Base-by-base conservation (phyloP, 2,113 vertebrate species). In the Pachypanchax playfairii region DNA sequence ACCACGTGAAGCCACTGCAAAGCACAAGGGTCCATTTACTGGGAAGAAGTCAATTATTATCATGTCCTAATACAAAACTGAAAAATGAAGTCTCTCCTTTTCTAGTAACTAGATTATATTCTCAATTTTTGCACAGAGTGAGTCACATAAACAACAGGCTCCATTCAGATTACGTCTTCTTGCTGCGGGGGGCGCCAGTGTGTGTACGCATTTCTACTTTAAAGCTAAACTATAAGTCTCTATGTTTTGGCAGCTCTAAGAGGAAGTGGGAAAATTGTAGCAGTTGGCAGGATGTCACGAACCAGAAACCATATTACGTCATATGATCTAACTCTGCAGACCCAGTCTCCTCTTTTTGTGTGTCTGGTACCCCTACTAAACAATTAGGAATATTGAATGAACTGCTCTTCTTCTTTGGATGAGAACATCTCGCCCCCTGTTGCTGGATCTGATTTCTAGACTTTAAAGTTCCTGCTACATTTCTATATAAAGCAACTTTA, bases 201-300 rank as follows among this genome's bases (percentile, higher is more conserved):
- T 22, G 51, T 50, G 0, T 1, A 29, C 31, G 14, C 14, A 56
- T 35, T 44, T 60, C 41, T 55, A 56, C 70, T 70, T 63, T 50
- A 5, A 54, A 75, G 61, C 39, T 58, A 17, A 52, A 70, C 38
- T 52, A 14, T 38, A 44, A 57, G 44, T 53, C 50, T 70, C 71
- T 58, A 56, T 15, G 13, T 82, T 68, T 68, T 83, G 79, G 75
- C 77, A 75, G 67, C 60, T 55, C 55, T 10, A 24, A 63, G 52
- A 77, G 75, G 80, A 84, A 82, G 83, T 82, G 76, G 83, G 73
- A 22, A 75, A 87, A 80, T 39, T n/a, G 31, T 80, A 80, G 79
- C 29, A 78, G 76, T 71, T 85, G 79, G 73, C 73, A 75, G 61
- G 43, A 69, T 70, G 76, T 80, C 79, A 61, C 11, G 57, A 56